phyloP scores from a whole-genome alignment of 1,140 invertebrate species.

The Drosophila saltans region DNA sequence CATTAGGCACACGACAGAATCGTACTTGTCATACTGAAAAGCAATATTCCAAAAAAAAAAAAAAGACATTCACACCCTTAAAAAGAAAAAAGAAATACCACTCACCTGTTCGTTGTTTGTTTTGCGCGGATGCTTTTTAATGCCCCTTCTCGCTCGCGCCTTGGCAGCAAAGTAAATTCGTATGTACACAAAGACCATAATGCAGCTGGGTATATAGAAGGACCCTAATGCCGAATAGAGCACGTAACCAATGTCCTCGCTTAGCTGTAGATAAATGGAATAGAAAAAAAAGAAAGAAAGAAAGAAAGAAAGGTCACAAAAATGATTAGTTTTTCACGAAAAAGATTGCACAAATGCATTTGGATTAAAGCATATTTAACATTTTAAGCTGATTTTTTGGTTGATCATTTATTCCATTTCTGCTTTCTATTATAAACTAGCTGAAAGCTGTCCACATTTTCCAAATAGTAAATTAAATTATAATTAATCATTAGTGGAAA shows the following conservation, averaged over 20 bases:
- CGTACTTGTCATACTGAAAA: background rate
- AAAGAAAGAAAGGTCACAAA: background rate
- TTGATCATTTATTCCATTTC: background rate
- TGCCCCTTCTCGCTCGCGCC: conserved; percentile 92
- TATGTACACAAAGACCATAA: conserved; percentile 99
- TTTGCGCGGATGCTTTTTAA: conserved; percentile 90
- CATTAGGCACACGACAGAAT: conserved; percentile 36
- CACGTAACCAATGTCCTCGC: conserved; percentile 98
- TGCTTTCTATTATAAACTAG: too few relatives aligned
- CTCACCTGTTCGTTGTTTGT: conserved; percentile 85
- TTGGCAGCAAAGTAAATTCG: conserved; percentile 99
- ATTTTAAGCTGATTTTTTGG: background rate
- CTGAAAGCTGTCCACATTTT: too few relatives aligned
- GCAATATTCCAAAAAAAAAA: conserved; percentile 27
- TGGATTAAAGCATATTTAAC: background rate
- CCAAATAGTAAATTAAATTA: background rate
- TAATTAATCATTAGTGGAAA: too few relatives aligned
- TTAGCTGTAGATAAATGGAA: conserved; percentile 88
- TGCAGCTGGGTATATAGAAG: conserved; percentile 99
- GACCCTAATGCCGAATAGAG: conserved; percentile 98
- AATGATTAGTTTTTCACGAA: conserved; percentile 13
- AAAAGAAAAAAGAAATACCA: conserved; percentile 26
- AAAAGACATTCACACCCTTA: background rate
- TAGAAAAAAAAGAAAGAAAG: conserved; percentile 48
- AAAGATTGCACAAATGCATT: conserved; percentile 5